Conservation (phyloP, 2,888 invertebrate genomes). For the Nemapogon koenigi region DNA sequence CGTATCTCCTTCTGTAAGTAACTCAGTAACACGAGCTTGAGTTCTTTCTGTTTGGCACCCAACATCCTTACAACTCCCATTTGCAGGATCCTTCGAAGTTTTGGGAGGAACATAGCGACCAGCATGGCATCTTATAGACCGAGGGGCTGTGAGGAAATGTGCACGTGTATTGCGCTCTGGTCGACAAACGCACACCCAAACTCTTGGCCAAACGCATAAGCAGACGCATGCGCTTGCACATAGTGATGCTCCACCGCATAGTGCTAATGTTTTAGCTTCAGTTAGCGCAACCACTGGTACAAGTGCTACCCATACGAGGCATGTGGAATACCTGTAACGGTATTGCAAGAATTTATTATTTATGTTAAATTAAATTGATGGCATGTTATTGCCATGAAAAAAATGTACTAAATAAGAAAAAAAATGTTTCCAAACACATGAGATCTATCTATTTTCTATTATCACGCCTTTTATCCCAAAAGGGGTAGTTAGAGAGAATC, state of each 20-base stretch:
- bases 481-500: no score
- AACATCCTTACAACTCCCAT: constrained; percentile 6
- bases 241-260: constrained; percentile 74
- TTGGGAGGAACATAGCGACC: constrained; percentile 40
- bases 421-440: no score
- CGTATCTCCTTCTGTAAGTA: constrained; percentile 9
- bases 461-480: no score
- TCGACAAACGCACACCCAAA: constrained; percentile 76
- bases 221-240: constrained; percentile 75
- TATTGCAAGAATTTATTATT: no score
- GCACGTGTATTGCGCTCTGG: constrained; percentile 80
- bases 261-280: constrained; percentile 36
- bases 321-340: no score
- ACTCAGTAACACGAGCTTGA: constrained; percentile 21
- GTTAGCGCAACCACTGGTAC: constrained; percentile 69
- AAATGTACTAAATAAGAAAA: no score
- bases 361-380: no score
- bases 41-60: constrained; percentile 15
- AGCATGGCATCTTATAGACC: constrained; percentile 73
- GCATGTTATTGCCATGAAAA: no score
- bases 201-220: constrained; percentile 77
- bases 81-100: background rate
- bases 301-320: constrained; percentile 81
- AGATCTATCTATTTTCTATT: no score
- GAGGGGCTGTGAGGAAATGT: constrained; percentile 78